A percentile compares a stretch with the other conserved stretches of the same genome.
phyloP scores from a whole-genome alignment of 2,888 invertebrate genomes.

The Seladonia tumulorum region DNA sequence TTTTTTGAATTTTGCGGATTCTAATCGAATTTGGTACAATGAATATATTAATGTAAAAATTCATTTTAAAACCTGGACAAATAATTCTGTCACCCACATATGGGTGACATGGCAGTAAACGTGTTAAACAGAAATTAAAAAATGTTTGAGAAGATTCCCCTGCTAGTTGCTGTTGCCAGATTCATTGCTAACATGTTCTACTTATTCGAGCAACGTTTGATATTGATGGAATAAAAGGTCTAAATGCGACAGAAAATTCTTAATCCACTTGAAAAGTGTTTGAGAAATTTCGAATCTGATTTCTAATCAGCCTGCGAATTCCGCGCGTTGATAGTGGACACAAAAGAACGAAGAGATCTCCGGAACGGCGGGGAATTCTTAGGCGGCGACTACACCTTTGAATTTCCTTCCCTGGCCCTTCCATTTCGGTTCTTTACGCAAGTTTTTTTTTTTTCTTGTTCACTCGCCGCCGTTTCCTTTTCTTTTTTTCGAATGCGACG shows the following conservation, averaged over 20 bases:
- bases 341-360: background rate
- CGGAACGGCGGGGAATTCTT: constrained; percentile 16
- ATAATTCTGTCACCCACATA: no score
- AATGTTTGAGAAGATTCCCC: background rate
- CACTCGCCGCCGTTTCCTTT: background rate
- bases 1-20: no score
- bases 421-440: constrained; percentile 29
- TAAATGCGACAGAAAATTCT: no score
- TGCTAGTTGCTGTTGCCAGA: background rate
- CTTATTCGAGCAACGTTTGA: background rate
- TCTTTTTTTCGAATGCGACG: constrained; percentile 50
- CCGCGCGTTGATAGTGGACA: background rate
- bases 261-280: background rate
- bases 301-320: background rate
- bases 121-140: background rate
- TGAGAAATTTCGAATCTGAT: background rate
- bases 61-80: no score
- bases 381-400: constrained; percentile 54
- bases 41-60: no score
- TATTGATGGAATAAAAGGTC: no score
- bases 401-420: constrained; percentile 52
- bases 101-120: no score
- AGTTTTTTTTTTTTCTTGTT: background rate
- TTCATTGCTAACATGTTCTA: background rate
- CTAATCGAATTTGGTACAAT: no score